phyloP scores from a whole-genome alignment of 2,797 vertebrate genomes.

The Xiphophorus birchmanni region DNA sequence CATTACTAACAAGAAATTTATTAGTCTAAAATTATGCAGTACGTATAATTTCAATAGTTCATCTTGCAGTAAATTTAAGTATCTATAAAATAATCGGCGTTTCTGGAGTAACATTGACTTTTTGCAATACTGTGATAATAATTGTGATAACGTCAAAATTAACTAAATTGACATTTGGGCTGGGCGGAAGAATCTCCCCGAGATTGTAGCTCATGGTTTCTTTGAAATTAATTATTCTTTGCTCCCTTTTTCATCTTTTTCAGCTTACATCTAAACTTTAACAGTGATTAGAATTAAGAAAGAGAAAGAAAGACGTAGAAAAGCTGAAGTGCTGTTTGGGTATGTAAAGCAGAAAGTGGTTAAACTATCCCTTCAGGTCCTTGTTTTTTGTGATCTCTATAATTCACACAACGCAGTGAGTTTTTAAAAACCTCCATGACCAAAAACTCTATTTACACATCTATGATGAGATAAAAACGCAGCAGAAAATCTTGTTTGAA shows the following conservation, averaged over 20 bases:
- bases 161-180: neutral
- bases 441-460: neutral
- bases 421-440: neutral
- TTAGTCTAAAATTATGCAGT: neutral
- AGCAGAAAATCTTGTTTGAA: neutral
- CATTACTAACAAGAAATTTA: neutral
- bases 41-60: neutral
- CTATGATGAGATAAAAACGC: neutral
- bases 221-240: neutral
- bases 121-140: neutral
- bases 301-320: neutral
- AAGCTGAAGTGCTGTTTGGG: neutral
- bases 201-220: neutral
- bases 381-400: neutral
- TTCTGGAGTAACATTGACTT: neutral
- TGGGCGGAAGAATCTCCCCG: neutral
- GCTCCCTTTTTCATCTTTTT: neutral
- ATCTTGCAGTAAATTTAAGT: neutral
- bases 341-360: neutral
- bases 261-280: neutral
- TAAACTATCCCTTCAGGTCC: neutral
- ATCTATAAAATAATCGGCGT: neutral
- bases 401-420: neutral
- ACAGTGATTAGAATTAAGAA: neutral
- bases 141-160: neutral